Evolutionary conservation across 1,140 invertebrate genomes (phyloP).

Genomic region (Cepaea nemoralis): DNA sequence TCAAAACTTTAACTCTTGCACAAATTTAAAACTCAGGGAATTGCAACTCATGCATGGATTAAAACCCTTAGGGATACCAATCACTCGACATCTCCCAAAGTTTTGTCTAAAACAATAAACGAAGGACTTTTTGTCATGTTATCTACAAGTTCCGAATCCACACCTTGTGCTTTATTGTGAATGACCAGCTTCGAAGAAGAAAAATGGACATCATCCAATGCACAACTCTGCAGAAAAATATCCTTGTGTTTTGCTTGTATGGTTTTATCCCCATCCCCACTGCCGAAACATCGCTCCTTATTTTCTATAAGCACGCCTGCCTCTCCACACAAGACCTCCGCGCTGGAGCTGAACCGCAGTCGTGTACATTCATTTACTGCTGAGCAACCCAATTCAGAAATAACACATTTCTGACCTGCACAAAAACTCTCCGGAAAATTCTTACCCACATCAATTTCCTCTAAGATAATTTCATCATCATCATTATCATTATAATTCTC

Average conservation of each 20-base stretch:
- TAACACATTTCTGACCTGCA: background rate
- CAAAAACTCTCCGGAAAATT: background rate
- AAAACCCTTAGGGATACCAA: background rate
- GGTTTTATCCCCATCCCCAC: background rate
- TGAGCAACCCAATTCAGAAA: background rate
- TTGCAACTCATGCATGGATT: background rate
- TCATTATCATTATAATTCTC: background rate
- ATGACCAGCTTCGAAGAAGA: background rate
- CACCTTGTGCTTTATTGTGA: background rate
- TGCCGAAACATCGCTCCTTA: background rate
- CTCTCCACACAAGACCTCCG: background rate
- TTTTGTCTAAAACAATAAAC: background rate
- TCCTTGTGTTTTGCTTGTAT: background rate
- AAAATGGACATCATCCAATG: too few species aligned
- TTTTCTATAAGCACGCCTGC: background rate
- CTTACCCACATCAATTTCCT: background rate
- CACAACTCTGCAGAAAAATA: background rate
- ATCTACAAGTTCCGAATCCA: too few species aligned
- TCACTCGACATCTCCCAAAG: background rate
- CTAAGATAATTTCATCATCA: background rate
- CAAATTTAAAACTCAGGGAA: background rate
- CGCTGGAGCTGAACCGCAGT: background rate
- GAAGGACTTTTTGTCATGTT: background rate
- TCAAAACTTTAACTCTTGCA: too few species aligned
- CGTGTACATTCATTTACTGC: background rate